Percentiles rank a stretch among this genome's conserved stretches.
These are phyloP conservation scores for Lophochroa leadbeateri DNA, from an alignment of 2,113 vertebrate species.

Conservation along the genomic window DNA sequence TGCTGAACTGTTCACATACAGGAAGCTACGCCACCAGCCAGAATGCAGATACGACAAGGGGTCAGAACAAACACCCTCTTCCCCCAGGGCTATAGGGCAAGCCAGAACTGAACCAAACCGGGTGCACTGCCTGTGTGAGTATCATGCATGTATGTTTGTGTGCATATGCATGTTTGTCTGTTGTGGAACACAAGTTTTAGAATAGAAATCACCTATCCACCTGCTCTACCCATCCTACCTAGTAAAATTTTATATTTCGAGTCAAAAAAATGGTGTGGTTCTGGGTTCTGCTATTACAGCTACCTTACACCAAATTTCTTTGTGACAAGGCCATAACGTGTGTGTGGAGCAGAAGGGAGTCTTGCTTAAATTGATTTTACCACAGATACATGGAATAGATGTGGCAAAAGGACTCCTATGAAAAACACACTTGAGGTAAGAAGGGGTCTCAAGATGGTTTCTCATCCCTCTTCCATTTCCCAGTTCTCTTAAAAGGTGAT, in stretches of 20 bases:
- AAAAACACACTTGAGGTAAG: background rate
- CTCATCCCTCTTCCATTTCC: background rate
- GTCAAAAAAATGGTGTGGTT: accelerated
- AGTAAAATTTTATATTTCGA: background rate
- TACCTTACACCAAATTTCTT: background rate
- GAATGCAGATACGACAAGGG: accelerated
- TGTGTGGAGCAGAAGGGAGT: background rate
- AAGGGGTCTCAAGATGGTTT: background rate
- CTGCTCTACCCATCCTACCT: background rate
- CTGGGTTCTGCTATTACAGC: background rate
- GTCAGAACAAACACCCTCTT: background rate
- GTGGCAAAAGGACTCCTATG: background rate
- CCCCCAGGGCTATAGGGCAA: background rate
- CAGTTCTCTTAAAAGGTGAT: background rate
- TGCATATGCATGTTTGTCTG: accelerated
- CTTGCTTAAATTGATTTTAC: background rate
- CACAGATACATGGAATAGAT: background rate
- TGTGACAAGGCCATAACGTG: background rate
- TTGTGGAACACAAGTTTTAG: background rate
- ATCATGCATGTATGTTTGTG: background rate
- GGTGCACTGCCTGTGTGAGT: background rate
- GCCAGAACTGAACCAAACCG: accelerated
- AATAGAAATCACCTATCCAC: background rate
- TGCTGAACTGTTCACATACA: background rate
- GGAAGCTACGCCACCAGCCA: background rate